Evolutionary conservation across 2,888 invertebrate genomes (phyloP), one percentile per base, ranked within the genome.

Genomic region (Diplazon laetatorius): DNA sequence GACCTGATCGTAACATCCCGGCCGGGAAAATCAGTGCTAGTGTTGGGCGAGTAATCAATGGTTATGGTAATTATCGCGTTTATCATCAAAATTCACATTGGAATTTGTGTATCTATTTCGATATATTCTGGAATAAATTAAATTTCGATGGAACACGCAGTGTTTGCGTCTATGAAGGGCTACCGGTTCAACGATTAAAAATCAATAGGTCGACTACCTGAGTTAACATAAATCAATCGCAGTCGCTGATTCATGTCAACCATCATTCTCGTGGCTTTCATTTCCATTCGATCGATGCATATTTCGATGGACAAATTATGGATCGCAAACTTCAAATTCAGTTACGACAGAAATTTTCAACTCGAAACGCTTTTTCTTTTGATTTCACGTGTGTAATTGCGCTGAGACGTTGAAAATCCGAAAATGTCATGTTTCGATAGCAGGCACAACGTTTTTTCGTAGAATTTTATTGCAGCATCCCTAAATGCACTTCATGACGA

Each of bases 61-160:
- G 44, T 78, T 73, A 68, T 37, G 78, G 52, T 65, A 78, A 74
- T 78, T 74, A 70, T 74, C 16, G 42, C 60, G 6, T 30, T 50
- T 44, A 50, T 42, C 59, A 55, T 14, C n/a, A 35, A 66, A 70
- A 76, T 60, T 46, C 18, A 39, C 46, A 48, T 63, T 8, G 12
- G 3, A 60, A 55, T 46, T 62, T 25, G 52, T 48, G 50, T 60
- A 18, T 37, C 39, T 63, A 39, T 50, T 48, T 30, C 42, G 25
- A n/a, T 30, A n/a, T n/a, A 72, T 57, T 55, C n/a, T 46, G 3
- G 20, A 25, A 44, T 59, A 22, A n/a, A 71, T 76, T 76, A 35
- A 50, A 50, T 60, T 35, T 57, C 8, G 30, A 4, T n/a, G 10
- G 3, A 25, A 37, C 12, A 14, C 25, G 20, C 8, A 44, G 18